Conservation (phyloP, 2,797 vertebrate species). For the Botia kubotai region DNA sequence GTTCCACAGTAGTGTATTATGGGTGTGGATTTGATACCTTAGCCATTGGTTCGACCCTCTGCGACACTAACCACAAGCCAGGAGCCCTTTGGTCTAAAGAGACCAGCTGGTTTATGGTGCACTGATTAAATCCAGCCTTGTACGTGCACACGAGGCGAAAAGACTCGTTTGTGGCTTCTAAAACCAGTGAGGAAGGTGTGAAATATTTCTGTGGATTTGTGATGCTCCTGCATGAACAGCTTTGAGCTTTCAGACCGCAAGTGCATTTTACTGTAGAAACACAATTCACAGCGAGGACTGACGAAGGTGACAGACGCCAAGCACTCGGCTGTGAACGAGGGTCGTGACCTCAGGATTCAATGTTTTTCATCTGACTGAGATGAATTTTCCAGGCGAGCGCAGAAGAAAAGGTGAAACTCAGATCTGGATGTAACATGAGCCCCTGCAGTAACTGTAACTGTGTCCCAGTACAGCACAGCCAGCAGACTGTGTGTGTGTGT, state of each 20-base stretch:
- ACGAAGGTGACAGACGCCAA: constrained; percentile 3
- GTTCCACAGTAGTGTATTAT: constrained; percentile 21
- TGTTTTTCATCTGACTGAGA: not conserved
- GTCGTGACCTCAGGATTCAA: not conserved
- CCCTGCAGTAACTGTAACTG: not conserved
- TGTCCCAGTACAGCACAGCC: not conserved
- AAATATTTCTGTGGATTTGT: constrained; percentile 23
- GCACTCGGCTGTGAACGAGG: not conserved
- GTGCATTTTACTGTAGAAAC: not conserved
- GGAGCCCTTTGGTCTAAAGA: constrained; percentile 14
- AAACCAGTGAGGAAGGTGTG: constrained; percentile 42
- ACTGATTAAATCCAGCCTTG: constrained; percentile 46
- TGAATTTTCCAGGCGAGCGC: constrained; percentile 13
- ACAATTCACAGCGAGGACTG: not conserved
- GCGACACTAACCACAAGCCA: constrained; percentile 13
- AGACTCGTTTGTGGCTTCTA: constrained; percentile 41
- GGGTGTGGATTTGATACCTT: constrained; percentile 43
- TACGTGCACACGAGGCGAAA: not conserved
- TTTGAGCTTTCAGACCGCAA: not conserved
- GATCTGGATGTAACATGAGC: constrained; percentile 14
- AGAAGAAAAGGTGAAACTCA: not conserved
- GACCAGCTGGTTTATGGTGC: constrained; percentile 39
- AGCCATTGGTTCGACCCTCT: constrained; percentile 20
- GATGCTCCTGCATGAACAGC: constrained; percentile 19
- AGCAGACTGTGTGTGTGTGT: not conserved